Conservation (phyloP, 2,113 vertebrate genomes). For the Hydropotes inermis region DNA sequence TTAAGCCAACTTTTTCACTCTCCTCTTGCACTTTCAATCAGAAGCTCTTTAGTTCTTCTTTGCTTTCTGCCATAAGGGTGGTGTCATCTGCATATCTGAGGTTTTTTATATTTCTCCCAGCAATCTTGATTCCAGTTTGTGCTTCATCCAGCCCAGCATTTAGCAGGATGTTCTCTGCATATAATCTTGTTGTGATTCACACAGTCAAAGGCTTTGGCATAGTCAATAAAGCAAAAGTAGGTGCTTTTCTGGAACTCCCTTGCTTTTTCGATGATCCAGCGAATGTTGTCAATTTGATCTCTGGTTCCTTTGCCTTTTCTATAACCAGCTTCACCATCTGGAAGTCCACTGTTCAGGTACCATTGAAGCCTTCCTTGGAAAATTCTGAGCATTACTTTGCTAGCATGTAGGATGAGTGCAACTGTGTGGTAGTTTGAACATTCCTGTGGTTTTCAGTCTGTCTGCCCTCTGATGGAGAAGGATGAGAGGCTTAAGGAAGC, state of each 20-base stretch:
- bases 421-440: not conserved
- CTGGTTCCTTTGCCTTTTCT: not conserved
- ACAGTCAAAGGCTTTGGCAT: not conserved
- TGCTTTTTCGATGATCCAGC: not conserved
- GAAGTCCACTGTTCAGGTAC: not conserved
- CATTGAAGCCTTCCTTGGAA: not conserved
- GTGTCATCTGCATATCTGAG: not conserved
- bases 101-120: not conserved
- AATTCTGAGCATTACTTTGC: not conserved
- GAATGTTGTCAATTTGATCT: rapidly evolving
- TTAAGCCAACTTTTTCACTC: not conserved
- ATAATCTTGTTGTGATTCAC: not conserved
- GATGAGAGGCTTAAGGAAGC: not conserved
- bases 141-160: not conserved
- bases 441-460: not conserved
- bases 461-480: not conserved
- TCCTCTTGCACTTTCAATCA: not conserved
- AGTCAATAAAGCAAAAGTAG: not conserved
- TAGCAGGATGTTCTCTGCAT: not conserved
- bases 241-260: not conserved
- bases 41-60: not conserved
- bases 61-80: not conserved
- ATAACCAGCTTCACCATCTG: not conserved
- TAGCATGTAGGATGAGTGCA: not conserved
- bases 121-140: not conserved